Evolutionary conservation across 2,888 invertebrate species (phyloP).

Genomic region (Acleris cristana): DNA sequence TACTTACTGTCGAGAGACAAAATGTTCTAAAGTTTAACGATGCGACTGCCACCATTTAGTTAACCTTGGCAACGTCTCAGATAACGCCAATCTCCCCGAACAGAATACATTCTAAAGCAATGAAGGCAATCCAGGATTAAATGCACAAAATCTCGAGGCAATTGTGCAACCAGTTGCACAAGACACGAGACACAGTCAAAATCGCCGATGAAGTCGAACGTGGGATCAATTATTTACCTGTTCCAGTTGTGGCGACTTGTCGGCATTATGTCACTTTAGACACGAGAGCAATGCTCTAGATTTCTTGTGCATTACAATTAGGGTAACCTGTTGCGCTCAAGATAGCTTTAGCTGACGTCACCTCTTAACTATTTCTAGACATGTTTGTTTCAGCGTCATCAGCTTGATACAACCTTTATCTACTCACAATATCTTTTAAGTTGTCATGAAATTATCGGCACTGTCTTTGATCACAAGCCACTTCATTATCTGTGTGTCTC

Average conservation of each 20-base stretch:
- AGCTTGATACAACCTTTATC: constrained; percentile 14
- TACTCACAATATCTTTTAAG: constrained; percentile 10
- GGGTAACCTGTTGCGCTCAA: constrained; percentile 29
- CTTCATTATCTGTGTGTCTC: constrained; percentile 48
- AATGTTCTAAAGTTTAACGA: too few species aligned
- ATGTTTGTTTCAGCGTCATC: constrained; percentile 1
- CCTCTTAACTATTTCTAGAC: constrained; percentile 20
- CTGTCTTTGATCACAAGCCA: constrained; percentile 45
- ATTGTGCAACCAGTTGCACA: constrained; percentile 52
- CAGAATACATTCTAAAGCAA: constrained; percentile 45
- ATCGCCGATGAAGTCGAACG: constrained; percentile 68
- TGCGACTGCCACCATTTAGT: constrained; percentile 16
- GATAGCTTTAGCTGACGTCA: constrained; percentile 8
- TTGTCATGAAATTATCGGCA: constrained; percentile 40
- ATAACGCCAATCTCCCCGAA: constrained; percentile 47
- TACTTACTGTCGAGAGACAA: neutral
- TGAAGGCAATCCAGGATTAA: constrained; percentile 43
- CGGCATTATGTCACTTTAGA: constrained; percentile 59
- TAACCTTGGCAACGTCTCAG: constrained; percentile 50
- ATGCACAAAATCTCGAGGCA: constrained; percentile 49
- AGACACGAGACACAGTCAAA: constrained; percentile 57
- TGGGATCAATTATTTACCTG: constrained; percentile 75
- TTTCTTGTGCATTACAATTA: constrained; percentile 59
- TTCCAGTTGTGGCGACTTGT: constrained; percentile 57
- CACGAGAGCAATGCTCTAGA: constrained; percentile 57